Percentiles rank a stretch among this genome's conserved stretches.
These are phyloP conservation scores for Pinna nobilis DNA, from an alignment of 1,140 invertebrate genomes.

Conservation along the genomic window DNA sequence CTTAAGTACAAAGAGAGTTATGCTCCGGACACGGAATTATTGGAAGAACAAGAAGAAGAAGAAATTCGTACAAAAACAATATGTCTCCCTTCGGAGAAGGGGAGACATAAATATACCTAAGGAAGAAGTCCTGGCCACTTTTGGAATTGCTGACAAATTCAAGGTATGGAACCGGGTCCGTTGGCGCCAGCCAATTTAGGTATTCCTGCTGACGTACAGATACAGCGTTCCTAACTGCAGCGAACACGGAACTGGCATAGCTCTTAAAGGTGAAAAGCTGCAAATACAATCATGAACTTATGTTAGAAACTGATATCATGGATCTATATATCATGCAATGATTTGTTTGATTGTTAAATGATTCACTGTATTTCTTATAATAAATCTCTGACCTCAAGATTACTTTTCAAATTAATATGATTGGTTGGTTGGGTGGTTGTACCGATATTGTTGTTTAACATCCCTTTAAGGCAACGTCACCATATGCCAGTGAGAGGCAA, in stretches of 20 bases:
- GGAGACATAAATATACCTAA: slow-evolving; percentile 50
- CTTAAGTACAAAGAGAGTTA: too few species aligned
- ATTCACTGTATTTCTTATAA: not conserved
- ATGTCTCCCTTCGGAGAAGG: too few species aligned
- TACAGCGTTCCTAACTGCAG: slow-evolving; percentile 49
- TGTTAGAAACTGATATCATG: not conserved
- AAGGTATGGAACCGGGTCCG: slow-evolving; percentile 44
- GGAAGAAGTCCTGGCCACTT: slow-evolving; percentile 61
- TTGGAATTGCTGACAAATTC: slow-evolving; percentile 62
- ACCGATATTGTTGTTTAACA: too few species aligned
- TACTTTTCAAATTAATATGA: too few species aligned
- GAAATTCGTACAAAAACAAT: too few species aligned
- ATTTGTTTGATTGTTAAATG: not conserved
- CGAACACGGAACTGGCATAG: slow-evolving; percentile 56
- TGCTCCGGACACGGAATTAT: too few species aligned
- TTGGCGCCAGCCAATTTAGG: slow-evolving; percentile 45
- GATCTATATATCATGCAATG: not conserved
- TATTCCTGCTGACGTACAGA: slow-evolving; percentile 45
- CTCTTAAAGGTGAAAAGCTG: slow-evolving; percentile 54
- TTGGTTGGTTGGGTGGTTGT: too few species aligned
- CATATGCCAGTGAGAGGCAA: too few species aligned
- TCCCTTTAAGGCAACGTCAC: too few species aligned
- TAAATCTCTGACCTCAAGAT: not conserved
- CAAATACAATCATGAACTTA: not conserved
- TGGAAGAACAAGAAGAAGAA: too few species aligned